These are phyloP conservation scores for Auanema sp. DNA, from an alignment of 2,888 invertebrate species.

Conservation along the genomic window DNA sequence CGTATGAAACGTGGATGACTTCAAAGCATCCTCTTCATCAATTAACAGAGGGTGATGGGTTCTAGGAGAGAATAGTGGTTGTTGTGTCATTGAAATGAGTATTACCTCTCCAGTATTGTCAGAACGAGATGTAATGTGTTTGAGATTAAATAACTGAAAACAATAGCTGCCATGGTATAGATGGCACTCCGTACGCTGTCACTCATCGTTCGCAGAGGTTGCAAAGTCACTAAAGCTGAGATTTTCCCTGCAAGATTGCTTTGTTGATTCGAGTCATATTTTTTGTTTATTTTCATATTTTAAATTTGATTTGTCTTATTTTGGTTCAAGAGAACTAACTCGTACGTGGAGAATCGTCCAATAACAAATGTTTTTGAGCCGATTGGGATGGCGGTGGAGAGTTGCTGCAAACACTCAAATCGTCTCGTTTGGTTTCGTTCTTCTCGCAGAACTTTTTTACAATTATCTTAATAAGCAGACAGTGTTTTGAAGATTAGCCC, in stretches of 20 bases:
- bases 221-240: conserved; percentile 22
- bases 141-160: conserved; percentile 59
- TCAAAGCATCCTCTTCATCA: conserved; percentile 45
- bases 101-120: conserved; percentile 55
- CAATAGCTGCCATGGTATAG: conserved; percentile 62
- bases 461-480: not conserved
- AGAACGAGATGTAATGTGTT: conserved; percentile 59
- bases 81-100: not conserved
- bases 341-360: no score
- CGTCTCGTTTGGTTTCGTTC: no score
- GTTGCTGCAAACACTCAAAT: no score
- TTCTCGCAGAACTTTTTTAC: not conserved
- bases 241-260: conserved; percentile 23
- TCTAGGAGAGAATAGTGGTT: conserved; percentile 29
- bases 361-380: no score
- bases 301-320: no score
- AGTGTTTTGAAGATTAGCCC: conserved; percentile 1
- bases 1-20: conserved; percentile 62
- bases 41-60: conserved; percentile 48
- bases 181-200: conserved; percentile 54
- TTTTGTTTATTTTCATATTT: no score
- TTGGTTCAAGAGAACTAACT: no score
- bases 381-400: no score
- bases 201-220: conserved; percentile 39
- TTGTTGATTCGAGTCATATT: no score